These are phyloP conservation scores for Spongilla lacustris DNA, from an alignment of 37 sponge, comb jelly and placozoan species.

Conservation along the genomic window DNA sequence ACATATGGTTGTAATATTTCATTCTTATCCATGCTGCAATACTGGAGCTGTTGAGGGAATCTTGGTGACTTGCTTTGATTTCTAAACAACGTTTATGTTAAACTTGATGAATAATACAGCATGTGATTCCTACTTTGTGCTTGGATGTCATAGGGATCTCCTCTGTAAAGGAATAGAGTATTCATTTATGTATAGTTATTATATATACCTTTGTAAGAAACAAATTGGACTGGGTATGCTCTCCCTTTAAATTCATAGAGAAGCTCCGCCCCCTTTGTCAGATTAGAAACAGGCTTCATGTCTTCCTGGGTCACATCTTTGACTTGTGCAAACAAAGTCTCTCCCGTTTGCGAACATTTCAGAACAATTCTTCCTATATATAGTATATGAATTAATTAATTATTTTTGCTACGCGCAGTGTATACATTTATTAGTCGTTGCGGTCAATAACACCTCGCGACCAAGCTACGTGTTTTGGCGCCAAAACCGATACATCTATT, in stretches of 20 bases:
- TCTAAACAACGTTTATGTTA: background rate
- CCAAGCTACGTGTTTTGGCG: too few species aligned
- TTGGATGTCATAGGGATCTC: background rate
- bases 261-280: background rate
- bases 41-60: background rate
- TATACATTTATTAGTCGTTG: too few species aligned
- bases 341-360: background rate
- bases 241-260: background rate
- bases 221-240: background rate
- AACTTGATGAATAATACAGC: background rate
- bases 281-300: background rate
- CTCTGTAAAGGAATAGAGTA: constrained; percentile 1
- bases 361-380: background rate
- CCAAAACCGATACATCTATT: too few species aligned
- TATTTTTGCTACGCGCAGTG: too few species aligned
- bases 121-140: background rate
- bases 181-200: background rate
- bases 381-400: too few species aligned
- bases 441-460: too few species aligned
- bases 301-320: background rate
- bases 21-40: background rate
- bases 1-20: background rate
- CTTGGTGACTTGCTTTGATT: background rate
- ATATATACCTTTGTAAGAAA: background rate
- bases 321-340: constrained; percentile 1